phyloP scores from a whole-genome alignment of 2,888 invertebrate species.

The Candidula unifasciata region DNA sequence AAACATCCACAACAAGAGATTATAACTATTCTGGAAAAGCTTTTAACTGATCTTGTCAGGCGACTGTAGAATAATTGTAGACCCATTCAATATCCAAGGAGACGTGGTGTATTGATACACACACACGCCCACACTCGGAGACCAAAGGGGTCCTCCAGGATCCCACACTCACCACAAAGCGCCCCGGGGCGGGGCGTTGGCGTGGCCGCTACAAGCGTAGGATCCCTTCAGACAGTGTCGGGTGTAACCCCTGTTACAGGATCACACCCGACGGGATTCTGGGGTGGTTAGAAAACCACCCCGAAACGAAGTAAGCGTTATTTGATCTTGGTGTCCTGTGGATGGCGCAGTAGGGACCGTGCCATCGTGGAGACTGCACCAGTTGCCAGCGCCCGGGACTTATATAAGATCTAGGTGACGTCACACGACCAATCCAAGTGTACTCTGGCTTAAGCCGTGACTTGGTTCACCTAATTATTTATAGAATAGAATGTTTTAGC shows the following conservation, averaged over 20 bases:
- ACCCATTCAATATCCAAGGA: conserved; percentile 20
- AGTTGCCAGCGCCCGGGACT: not conserved
- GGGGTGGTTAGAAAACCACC: conserved; percentile 1
- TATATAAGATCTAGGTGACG: too few relatives aligned
- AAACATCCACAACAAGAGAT: too few relatives aligned
- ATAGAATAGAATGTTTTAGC: too few relatives aligned
- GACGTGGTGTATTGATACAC: not conserved
- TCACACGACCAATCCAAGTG: too few relatives aligned
- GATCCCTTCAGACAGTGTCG: not conserved
- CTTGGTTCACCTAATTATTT: too few relatives aligned
- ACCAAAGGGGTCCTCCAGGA: not conserved
- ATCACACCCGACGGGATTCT: not conserved
- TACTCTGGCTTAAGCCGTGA: too few relatives aligned
- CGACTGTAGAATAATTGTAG: not conserved
- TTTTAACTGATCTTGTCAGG: too few relatives aligned
- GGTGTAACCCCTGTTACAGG: not conserved
- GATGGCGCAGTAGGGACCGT: not conserved
- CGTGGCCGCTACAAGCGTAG: conserved; percentile 17
- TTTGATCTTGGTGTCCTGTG: not conserved
- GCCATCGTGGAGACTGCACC: not conserved
- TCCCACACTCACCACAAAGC: conserved; percentile 14
- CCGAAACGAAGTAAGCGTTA: conserved; percentile 30
- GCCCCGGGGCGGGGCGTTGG: conserved; percentile 12
- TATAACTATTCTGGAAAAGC: too few relatives aligned
- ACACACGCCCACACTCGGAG: not conserved